These are phyloP conservation scores for Oryzias melastigma DNA, from an alignment of 2,113 vertebrate genomes.

Conservation along the genomic window DNA sequence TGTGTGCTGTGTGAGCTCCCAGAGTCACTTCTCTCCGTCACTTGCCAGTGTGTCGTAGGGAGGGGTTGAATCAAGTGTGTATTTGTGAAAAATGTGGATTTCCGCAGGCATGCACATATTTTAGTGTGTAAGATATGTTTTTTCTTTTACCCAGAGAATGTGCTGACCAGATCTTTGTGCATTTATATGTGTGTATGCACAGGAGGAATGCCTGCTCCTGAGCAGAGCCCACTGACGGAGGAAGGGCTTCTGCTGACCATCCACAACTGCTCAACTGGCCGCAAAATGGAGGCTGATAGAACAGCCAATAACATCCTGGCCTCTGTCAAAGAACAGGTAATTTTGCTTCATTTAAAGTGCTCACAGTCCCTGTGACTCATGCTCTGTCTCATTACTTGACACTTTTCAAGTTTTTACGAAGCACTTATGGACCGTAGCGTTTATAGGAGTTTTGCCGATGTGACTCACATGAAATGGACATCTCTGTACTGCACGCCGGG, in stretches of 20 bases:
- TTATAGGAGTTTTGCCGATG: too few relatives aligned
- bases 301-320: conserved; percentile 95
- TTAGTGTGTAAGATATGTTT: conserved; percentile 15
- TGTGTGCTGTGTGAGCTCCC: conserved; percentile 33
- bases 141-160: conserved; percentile 10
- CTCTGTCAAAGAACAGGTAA: conserved; percentile 98
- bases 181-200: conserved; percentile 24
- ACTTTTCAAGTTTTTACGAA: conserved; percentile 2
- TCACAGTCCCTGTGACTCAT: conserved; percentile 2
- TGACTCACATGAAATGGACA: background rate
- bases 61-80: conserved; percentile 27
- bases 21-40: conserved; percentile 39
- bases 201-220: conserved; percentile 92
- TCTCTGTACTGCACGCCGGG: too few relatives aligned
- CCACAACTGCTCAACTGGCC: conserved; percentile 77
- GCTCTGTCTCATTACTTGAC: background rate
- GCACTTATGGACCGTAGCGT: background rate
- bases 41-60: conserved; percentile 15
- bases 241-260: conserved; percentile 84
- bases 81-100: conserved; percentile 29
- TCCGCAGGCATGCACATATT: conserved; percentile 1
- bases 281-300: conserved; percentile 86
- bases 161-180: conserved; percentile 39
- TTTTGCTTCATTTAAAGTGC: background rate
- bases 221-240: conserved; percentile 87